Base-by-base conservation (phyloP, 2,113 vertebrate species). In the Brachypodius melanocephalos region DNA sequence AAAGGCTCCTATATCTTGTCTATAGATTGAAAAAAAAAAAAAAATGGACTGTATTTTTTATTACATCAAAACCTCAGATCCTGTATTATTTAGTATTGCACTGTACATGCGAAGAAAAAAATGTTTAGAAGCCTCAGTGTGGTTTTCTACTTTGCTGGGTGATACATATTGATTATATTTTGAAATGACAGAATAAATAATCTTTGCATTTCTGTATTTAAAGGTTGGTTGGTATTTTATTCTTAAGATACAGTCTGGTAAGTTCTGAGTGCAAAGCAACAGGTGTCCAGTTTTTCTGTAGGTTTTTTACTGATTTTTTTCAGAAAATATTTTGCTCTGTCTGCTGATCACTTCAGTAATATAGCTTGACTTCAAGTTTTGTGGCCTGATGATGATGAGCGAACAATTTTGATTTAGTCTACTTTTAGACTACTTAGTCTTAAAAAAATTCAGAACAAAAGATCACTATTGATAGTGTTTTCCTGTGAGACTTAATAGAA, bases 221-320 rank as follows among this genome's bases (percentile, higher is more conserved):
- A 77, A 68, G 8, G 10, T 55, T 75, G 11, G 12, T 82, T 80
- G 72, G 26, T 84, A 51, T 69, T 92, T 93, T 69, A 54, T 74
- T 94, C 28, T 67, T 66, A 14, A 86, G 14, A 57, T 45, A 51
- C 29, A n/a, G 43, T 92, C 32, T 9, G 10, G 34, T 76, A 51
- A 58, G 74, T 52, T 69, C 21, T 36, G 43, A 42, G 55, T 54
- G 25, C 58, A 85, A 89, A 94, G 71, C 58, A 90, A 97, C 95
- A 91, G 97, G 93, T 97, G 93, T 80, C 88, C 51, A 55, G 32
- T 57, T 65, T 74, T 69, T 90, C 51, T 71, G 3, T 68, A 82
- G 34, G 73, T 89, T 85, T 62, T 85, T 85, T n/a, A 31, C 32
- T 79, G 21, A 6, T 4, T 66, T 69, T 83, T 83, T 42, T 82